These are phyloP conservation scores for Brachypteracias leptosomus DNA, from an alignment of 2,113 vertebrate genomes.

Conservation along the genomic window DNA sequence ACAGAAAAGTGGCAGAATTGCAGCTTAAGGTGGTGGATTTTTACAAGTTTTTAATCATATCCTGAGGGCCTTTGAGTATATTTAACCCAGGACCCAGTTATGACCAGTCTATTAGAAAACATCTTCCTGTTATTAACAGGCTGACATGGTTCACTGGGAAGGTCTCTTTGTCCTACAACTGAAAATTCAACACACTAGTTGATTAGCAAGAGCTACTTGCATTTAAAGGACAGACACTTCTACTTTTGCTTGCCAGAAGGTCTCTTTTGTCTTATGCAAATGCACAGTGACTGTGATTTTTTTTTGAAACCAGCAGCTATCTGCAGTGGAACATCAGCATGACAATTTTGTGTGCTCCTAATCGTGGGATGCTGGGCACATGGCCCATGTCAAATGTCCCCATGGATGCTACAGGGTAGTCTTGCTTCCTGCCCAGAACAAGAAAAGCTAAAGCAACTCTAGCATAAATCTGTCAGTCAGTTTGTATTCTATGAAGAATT, in stretches of 20 bases:
- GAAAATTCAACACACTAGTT: not conserved
- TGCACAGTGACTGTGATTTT: not conserved
- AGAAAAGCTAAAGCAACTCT: not conserved
- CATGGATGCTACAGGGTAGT: not conserved
- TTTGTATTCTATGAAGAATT: not conserved
- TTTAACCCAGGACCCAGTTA: not conserved
- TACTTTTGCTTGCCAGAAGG: not conserved
- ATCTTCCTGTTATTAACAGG: not conserved
- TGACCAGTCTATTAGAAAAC: not conserved
- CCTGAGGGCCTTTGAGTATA: not conserved
- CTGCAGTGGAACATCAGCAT: not conserved
- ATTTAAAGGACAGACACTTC: not conserved
- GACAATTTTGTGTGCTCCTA: not conserved
- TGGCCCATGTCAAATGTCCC: accelerated
- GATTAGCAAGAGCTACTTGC: not conserved
- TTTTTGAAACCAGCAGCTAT: not conserved
- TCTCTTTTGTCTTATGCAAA: not conserved
- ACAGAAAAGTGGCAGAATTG: not conserved
- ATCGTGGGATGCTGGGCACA: not conserved
- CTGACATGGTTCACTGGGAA: not conserved
- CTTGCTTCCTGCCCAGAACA: not conserved
- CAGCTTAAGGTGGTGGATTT: not conserved
- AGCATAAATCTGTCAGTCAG: not conserved
- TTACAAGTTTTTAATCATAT: not conserved
- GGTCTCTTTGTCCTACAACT: not conserved